These are phyloP conservation scores for Mastomys coucha DNA, from an alignment of 2,113 vertebrate species.

Conservation along the genomic window DNA sequence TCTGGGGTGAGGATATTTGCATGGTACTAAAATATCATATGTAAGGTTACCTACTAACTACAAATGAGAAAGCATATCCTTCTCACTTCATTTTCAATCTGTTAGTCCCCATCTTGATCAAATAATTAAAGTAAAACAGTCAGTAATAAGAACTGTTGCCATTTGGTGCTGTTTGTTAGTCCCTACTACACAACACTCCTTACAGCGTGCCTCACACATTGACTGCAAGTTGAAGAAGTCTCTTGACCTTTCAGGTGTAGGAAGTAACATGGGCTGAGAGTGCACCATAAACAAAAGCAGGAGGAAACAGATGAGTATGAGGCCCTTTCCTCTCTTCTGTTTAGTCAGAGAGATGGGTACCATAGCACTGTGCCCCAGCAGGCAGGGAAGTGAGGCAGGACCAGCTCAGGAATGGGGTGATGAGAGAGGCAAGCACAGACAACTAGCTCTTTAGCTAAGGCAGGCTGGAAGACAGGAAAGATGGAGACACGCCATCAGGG, in stretches of 20 bases:
- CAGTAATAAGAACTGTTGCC: background rate
- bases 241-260: background rate
- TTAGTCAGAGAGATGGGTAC: background rate
- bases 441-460: background rate
- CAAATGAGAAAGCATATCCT: background rate
- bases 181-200: background rate
- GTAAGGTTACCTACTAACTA: background rate
- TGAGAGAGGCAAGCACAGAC: background rate
- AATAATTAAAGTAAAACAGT: constrained; percentile 12
- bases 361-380: background rate
- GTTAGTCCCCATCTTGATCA: background rate
- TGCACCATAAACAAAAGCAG: background rate
- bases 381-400: background rate
- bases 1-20: background rate
- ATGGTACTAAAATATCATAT: background rate
- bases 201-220: background rate
- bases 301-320: background rate
- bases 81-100: background rate
- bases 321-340: background rate
- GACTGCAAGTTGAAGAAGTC: background rate
- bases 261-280: background rate
- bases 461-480: background rate
- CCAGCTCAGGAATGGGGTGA: background rate
- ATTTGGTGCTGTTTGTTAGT: background rate
- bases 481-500: background rate